Percentiles rank a stretch among this genome's conserved stretches.
These are phyloP conservation scores for Drosophila melanosoma DNA, from an alignment of 2,888 invertebrate genomes.

Conservation along the genomic window DNA sequence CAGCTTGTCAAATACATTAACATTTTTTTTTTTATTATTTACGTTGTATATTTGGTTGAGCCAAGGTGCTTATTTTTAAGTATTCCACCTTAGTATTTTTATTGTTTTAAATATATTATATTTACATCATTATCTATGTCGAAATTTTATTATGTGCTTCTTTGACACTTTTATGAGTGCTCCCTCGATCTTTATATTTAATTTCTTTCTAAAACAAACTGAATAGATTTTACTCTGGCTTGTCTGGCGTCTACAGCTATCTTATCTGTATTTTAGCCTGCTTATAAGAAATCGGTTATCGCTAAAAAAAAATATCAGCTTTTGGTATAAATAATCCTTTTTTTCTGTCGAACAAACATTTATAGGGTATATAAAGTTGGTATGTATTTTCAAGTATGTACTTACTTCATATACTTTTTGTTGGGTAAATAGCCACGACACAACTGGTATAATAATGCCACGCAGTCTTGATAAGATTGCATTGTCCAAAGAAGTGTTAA, in stretches of 20 bases:
- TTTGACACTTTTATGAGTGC: constrained; percentile 30
- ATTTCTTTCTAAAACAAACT: not conserved
- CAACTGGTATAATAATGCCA: constrained; percentile 24
- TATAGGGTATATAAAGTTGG: constrained; percentile 42
- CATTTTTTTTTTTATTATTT: constrained; percentile 15
- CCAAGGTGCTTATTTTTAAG: constrained; percentile 47
- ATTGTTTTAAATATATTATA: constrained; percentile 3
- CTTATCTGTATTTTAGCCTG: constrained; percentile 33
- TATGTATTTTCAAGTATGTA: not conserved
- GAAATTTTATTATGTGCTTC: constrained; percentile 27
- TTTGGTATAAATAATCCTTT: constrained; percentile 8
- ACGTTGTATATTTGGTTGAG: constrained; percentile 32
- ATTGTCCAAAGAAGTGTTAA: constrained; percentile 42
- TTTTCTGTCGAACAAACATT: constrained; percentile 33
- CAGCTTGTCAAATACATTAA: constrained; percentile 46
- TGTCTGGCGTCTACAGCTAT: constrained; percentile 22
- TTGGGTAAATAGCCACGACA: constrained; percentile 27
- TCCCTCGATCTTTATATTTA: not conserved
- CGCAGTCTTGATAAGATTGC: constrained; percentile 66
- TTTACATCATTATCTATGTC: constrained; percentile 14
- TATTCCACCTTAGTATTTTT: constrained; percentile 31
- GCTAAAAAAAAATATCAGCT: constrained; percentile 3
- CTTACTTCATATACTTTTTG: constrained; percentile 19
- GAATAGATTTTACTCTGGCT: constrained; percentile 30
- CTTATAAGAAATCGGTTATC: constrained; percentile 40